Base-by-base conservation (phyloP, 2,888 invertebrate genomes). In the Tineola bisselliella region DNA sequence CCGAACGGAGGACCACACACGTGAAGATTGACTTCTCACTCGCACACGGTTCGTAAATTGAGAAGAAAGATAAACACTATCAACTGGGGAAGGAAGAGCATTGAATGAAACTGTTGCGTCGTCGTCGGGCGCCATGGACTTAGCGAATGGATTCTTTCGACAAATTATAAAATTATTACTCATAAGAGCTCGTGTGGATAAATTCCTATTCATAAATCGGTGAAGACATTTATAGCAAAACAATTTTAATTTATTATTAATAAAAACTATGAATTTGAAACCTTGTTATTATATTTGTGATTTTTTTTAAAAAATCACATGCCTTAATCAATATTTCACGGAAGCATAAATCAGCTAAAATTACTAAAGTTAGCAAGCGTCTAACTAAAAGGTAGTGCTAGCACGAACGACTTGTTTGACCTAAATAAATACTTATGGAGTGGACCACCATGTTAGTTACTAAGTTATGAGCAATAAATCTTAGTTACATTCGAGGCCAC, bases 1-100 rank as follows among this genome's bases (percentile, higher is more conserved):
- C 74, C 84, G 84, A 84, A 67, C 72, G 62, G 67, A 71, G 77
- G 87, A 84, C 86, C 86, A 87, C 86, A 84, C 84, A 84, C 84
- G 82, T 79, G 70, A 77, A 73, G 67, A 66, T 31, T 31, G 43
- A 11, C 63, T 75, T 84, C 83, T 76, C 76, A 61, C 72, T 86
- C 77, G 67, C 70, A 71, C 74, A 66, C 65, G 70, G 70, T 71
- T 69, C 69, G 73, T 71, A 69, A 63, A 71, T 69, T 72, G 74
- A 69, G 72, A 69, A 70, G 71, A 75, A 82, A 83, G 84, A 84
- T 83, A 84, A 84, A 80, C 64, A 60, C 52, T 52, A 43, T 44
- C 54, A 54, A 54, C 12, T 18, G 25, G n/a, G 52, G 18, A 60
- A 60, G 52, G 56, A 59, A 58, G 61, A 80, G 74, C 79, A 78